Evolutionary conservation across 1,140 invertebrate species (phyloP).

Genomic region (Drosophila watanabei): DNA sequence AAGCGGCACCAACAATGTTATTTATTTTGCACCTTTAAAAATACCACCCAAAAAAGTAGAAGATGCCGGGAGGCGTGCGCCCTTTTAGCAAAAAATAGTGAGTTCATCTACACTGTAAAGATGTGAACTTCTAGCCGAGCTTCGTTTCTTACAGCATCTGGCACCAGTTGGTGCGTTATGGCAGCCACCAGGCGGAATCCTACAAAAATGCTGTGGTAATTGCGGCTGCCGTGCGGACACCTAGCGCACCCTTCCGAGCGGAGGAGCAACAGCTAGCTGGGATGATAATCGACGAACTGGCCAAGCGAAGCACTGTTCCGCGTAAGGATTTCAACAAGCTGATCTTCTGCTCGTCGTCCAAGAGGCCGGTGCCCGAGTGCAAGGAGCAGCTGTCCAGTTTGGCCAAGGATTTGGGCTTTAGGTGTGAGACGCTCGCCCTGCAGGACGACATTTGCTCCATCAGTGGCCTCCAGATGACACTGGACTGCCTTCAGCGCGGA

Average conservation of each 20-base stretch:
- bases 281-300: conserved; percentile 62
- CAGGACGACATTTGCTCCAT: conserved; percentile 48
- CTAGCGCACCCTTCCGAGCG: conserved; percentile 8
- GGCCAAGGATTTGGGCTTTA: conserved; percentile 50
- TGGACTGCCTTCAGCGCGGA: conserved; percentile 39
- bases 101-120: not conserved
- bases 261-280: conserved; percentile 49
- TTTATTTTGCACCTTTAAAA: not conserved
- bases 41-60: not conserved
- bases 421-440: conserved; percentile 37
- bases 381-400: conserved; percentile 13
- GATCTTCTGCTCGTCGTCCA: conserved; percentile 44
- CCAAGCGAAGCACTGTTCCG: conserved; percentile 65
- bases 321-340: conserved; percentile 57
- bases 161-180: conserved; percentile 21
- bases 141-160: conserved; percentile 16
- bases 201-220: conserved; percentile 57
- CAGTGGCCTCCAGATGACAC: conserved; percentile 44
- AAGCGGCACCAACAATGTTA: not conserved
- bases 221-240: conserved; percentile 69
- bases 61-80: conserved; percentile 43
- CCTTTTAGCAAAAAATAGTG: conserved; percentile 23
- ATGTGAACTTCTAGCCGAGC: conserved; percentile 8
- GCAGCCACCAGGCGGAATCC: not conserved
- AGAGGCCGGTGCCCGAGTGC: not conserved